Base-by-base conservation (phyloP, 2,113 vertebrate species). In the Plotosus lineatus region DNA sequence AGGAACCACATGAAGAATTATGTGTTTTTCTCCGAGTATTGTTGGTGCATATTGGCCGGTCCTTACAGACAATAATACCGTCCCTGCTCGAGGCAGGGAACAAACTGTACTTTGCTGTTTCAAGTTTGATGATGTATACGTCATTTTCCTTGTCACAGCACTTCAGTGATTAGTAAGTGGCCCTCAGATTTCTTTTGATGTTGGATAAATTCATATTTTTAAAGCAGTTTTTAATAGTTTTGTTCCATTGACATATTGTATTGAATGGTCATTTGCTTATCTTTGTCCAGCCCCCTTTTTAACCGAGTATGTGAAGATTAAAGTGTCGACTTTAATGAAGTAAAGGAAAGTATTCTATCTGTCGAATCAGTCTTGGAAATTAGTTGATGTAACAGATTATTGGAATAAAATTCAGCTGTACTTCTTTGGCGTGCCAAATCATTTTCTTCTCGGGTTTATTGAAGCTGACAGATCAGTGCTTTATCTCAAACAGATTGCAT, bases 11-110 rank as follows among this genome's bases (percentile, higher is more conserved):
- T 89, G 92, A 95, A 93, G 94, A 94, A 94, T 93, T 94, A 91
- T 91, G 89, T 94, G 93, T 96, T 95, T 95, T 95, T 94, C 94
- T 93, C 94, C 89, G 91, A 87, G 90, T 90, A 88, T 93, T 95
- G 94, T 94, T 95, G 93, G 92, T 89, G 91, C 90, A 87, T n/a
- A n/a, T 94, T 95, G 95, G 95, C 92, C 92, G 93, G 88, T 86
- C 83, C 85, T 93, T 95, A 93, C 94, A 94, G 92, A 94, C 95
- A 94, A 90, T 93, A 91, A 92, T 89, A 86, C 90, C 87, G 91
- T 91, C 93, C 92, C 85, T 89, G 89, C 92, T 80, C 65, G 46
- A 50, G 42, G 58, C 11, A 1, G 50, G 88, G 90, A 87, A 89
- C 65, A 33, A 89, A 96, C 95, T 89, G 95, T 36, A 96, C 96